These are phyloP conservation scores for Aplodontia rufa DNA, from an alignment of 2,113 vertebrate species.

Conservation along the genomic window DNA sequence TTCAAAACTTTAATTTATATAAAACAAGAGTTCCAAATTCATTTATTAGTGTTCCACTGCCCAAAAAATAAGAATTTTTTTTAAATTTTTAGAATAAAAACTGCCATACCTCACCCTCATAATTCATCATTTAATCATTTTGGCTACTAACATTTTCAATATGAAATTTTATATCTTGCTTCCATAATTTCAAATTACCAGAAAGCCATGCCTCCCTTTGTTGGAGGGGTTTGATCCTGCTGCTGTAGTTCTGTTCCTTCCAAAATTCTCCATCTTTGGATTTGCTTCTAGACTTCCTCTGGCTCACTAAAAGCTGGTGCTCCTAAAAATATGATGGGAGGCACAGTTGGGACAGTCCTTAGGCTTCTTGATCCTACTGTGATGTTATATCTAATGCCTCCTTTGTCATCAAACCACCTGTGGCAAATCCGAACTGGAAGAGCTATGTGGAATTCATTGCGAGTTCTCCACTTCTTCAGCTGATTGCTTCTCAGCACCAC, in stretches of 20 bases:
- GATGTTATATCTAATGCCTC: slow-evolving; percentile 91
- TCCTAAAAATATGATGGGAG: slow-evolving; percentile 88
- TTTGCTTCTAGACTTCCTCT: slow-evolving; percentile 94
- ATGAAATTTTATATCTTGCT: slow-evolving; percentile 92
- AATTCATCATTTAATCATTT: slow-evolving; percentile 79
- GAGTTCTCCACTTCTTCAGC: slow-evolving; percentile 87
- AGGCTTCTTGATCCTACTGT: slow-evolving; percentile 93
- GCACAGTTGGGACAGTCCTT: slow-evolving; percentile 88
- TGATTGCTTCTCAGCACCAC: slow-evolving; percentile 88
- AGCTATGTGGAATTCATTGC: slow-evolving; percentile 89
- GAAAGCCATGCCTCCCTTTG: slow-evolving; percentile 96
- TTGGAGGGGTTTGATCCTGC: slow-evolving; percentile 95
- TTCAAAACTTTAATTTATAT: slow-evolving; percentile 82
- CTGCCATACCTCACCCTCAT: slow-evolving; percentile 77
- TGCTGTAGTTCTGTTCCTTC: slow-evolving; percentile 94
- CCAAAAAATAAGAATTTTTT: not conserved
- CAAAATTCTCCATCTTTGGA: slow-evolving; percentile 94
- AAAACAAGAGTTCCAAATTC: slow-evolving; percentile 70
- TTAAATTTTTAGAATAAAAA: slow-evolving; percentile 76
- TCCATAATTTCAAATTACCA: slow-evolving; percentile 95
- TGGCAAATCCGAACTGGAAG: slow-evolving; percentile 91
- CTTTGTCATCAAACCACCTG: slow-evolving; percentile 84
- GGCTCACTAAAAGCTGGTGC: slow-evolving; percentile 93
- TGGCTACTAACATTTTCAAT: slow-evolving; percentile 84
- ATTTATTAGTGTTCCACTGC: not conserved